Evolutionary conservation across 2,888 invertebrate genomes (phyloP).

Genomic region (Aproaerema taeniolella): DNA sequence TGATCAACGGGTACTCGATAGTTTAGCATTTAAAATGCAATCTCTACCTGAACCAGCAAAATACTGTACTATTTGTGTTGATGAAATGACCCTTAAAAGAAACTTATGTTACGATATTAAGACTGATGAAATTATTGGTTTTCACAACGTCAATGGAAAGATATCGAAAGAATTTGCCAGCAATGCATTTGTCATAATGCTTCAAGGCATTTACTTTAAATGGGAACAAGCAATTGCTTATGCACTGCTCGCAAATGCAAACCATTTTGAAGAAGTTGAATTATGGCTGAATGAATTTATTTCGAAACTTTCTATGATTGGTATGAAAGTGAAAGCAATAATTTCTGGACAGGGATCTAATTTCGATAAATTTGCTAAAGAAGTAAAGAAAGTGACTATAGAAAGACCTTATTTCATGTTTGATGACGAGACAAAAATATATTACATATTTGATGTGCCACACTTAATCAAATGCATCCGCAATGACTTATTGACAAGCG

Average conservation of each 20-base stretch:
- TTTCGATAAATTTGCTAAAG: conserved; percentile 26
- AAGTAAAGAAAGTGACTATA: conserved; percentile 19
- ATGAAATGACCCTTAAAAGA: conserved; percentile 27
- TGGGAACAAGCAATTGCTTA: conserved; percentile 29
- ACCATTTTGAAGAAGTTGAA: conserved; percentile 21
- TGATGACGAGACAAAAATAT: conserved; percentile 12
- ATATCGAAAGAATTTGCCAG: conserved; percentile 12
- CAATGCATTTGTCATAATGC: conserved; percentile 22
- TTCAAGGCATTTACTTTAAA: conserved; percentile 20
- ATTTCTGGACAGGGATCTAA: conserved; percentile 26
- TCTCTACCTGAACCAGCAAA: conserved; percentile 17
- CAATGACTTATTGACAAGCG: conserved; percentile 9
- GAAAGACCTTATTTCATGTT: conserved; percentile 23
- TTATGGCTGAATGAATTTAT: conserved; percentile 25
- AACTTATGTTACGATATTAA: conserved; percentile 23
- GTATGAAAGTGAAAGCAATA: conserved; percentile 24
- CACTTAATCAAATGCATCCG: conserved; percentile 22
- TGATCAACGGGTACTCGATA: conserved; percentile 17
- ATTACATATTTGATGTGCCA: conserved; percentile 24
- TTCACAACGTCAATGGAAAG: conserved; percentile 26
- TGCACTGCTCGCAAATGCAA: conserved; percentile 19
- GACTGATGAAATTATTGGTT: conserved; percentile 24
- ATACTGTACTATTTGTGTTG: conserved; percentile 26
- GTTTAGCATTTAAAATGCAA: conserved; percentile 15
- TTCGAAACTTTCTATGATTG: conserved; percentile 20